Percentiles rank a stretch among this genome's conserved stretches.
Conservation (phyloP, 2,797 vertebrate species). For the Lithobates sylvaticus region DNA sequence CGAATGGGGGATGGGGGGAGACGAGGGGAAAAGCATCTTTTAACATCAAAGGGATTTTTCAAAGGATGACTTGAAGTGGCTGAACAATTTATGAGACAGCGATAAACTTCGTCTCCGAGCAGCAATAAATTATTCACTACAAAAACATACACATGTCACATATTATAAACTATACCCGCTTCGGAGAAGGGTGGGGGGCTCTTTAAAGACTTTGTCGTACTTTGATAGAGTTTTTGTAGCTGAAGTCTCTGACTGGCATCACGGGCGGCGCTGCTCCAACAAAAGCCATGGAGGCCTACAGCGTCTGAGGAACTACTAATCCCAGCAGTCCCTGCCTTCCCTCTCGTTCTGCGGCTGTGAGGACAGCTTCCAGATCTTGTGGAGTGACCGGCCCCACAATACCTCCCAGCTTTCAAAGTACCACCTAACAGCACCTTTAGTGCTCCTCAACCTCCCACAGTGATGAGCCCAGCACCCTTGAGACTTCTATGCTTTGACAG, state of each 20-base stretch:
- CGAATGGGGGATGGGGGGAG: slow-evolving; percentile 37
- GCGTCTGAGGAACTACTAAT: not conserved
- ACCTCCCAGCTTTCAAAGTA: too few species aligned
- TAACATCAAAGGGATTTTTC: slow-evolving; percentile 74
- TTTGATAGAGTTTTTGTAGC: not conserved
- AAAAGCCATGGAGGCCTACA: too few species aligned
- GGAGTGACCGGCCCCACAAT: too few species aligned
- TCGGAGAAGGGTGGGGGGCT: not conserved
- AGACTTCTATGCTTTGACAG: too few species aligned
- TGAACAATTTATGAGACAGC: slow-evolving; percentile 73
- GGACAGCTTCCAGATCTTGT: too few species aligned
- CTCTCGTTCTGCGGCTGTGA: too few species aligned
- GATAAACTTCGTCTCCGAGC: slow-evolving; percentile 72
- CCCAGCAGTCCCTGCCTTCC: not conserved
- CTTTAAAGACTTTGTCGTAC: not conserved
- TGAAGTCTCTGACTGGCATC: not conserved
- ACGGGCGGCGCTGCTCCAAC: not conserved
- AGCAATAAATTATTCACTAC: slow-evolving; percentile 75
- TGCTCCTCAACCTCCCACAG: too few species aligned
- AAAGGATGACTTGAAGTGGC: slow-evolving; percentile 72
- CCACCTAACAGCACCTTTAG: too few species aligned
- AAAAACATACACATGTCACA: slow-evolving; percentile 73
- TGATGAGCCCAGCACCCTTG: too few species aligned
- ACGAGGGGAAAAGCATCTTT: slow-evolving; percentile 62
- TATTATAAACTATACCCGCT: slow-evolving; percentile 65